Evolutionary conservation across 2,888 invertebrate genomes (phyloP).

Genomic region (Ommatoiulus sabulosus): DNA sequence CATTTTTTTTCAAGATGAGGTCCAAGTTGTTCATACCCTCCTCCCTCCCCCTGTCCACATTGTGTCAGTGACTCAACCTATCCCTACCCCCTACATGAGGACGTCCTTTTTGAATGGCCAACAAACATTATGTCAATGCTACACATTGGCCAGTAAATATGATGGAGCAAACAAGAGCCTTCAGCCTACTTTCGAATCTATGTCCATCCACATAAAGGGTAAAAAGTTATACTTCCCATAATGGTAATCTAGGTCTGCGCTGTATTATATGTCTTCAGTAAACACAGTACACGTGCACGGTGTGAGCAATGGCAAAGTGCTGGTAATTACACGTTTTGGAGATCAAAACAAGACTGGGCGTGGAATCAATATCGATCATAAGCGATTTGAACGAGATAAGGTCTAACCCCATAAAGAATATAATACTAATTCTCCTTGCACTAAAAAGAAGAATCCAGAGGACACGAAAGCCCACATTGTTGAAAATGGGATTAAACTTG

Average conservation of each 20-base stretch:
- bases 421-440: background rate
- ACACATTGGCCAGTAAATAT: background rate
- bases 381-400: background rate
- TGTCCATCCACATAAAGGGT: background rate
- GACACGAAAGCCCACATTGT: background rate
- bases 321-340: background rate
- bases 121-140: too few species aligned
- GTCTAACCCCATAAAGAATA: background rate
- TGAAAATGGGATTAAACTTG: background rate
- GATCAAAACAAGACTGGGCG: conserved; percentile 8
- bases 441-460: background rate
- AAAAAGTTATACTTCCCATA: background rate
- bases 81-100: too few species aligned
- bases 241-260: background rate
- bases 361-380: background rate
- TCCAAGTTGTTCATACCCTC: too few species aligned
- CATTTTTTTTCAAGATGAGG: too few species aligned
- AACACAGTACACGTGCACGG: background rate
- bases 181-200: background rate
- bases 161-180: background rate
- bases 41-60: too few species aligned
- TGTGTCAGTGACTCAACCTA: too few species aligned
- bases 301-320: background rate
- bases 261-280: conserved; percentile 7
- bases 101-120: too few species aligned